phyloP scores from a whole-genome alignment of 1,140 invertebrate species.

The Eciton burchellii region DNA sequence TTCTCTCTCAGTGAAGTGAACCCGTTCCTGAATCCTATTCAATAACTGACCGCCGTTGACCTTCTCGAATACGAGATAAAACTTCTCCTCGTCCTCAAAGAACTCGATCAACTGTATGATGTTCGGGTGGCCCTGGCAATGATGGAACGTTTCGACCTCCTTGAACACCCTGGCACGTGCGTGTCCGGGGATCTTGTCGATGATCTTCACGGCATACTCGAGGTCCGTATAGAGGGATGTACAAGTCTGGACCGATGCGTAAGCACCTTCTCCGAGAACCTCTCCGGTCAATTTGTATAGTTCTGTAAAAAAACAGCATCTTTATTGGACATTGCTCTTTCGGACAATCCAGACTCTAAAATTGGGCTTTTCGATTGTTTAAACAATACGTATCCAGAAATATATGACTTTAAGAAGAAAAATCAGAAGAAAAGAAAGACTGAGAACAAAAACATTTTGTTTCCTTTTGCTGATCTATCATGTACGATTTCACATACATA shows the following conservation, averaged over 20 bases:
- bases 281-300: conserved; percentile 98
- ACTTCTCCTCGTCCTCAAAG: conserved; percentile 98
- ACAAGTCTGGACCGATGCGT: conserved; percentile 97
- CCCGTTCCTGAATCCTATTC: conserved; percentile 95
- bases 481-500: no score
- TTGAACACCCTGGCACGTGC: conserved; percentile 97
- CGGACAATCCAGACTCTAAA: background rate
- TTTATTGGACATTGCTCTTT: conserved; percentile 37
- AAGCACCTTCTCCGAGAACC: conserved; percentile 97
- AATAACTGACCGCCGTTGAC: conserved; percentile 96
- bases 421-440: no score
- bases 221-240: conserved; percentile 95
- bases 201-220: conserved; percentile 99
- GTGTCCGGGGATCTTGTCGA: conserved; percentile 97
- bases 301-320: conserved; percentile 88
- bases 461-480: no score
- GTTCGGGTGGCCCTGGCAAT: conserved; percentile 98
- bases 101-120: conserved; percentile 99
- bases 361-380: background rate
- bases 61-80: conserved; percentile 99
- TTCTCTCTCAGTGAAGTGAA: conserved; percentile 97
- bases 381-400: background rate
- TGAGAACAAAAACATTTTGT: no score
- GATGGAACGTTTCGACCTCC: conserved; percentile 99
- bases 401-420: no score